Percentiles rank a stretch among this genome's conserved stretches.
These are phyloP conservation scores for Zapus hudsonius DNA, from an alignment of 2,113 vertebrate genomes.

Conservation along the genomic window DNA sequence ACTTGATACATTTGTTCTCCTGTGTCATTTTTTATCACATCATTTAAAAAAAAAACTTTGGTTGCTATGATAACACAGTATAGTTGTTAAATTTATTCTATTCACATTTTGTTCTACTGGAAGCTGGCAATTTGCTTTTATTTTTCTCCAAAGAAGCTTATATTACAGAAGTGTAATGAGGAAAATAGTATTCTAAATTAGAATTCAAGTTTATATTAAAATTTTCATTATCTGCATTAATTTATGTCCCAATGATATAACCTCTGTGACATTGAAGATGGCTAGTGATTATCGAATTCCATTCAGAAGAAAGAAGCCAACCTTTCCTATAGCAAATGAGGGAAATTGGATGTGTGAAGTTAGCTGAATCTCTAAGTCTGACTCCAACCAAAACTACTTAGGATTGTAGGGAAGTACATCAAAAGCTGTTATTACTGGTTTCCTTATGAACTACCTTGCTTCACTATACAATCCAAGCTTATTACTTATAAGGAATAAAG, in stretches of 20 bases:
- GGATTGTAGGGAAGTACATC: background rate
- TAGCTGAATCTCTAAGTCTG: background rate
- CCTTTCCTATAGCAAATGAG: background rate
- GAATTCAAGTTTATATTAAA: constrained; percentile 62
- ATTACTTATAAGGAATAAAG: constrained; percentile 11
- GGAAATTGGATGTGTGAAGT: background rate
- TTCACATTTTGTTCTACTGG: constrained; percentile 76
- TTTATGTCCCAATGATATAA: constrained; percentile 50
- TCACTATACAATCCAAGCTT: background rate
- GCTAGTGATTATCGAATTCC: constrained; percentile 39
- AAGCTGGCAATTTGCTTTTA: constrained; percentile 78
- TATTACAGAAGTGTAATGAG: constrained; percentile 61
- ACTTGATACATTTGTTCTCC: constrained; percentile 85
- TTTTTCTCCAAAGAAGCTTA: constrained; percentile 71
- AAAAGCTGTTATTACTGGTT: background rate
- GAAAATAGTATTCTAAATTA: constrained; percentile 61
- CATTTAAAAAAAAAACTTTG: constrained; percentile 53
- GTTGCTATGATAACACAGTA: constrained; percentile 81
- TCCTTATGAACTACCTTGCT: constrained; percentile 5
- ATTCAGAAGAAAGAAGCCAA: background rate
- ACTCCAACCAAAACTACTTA: background rate
- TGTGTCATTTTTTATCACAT: constrained; percentile 85
- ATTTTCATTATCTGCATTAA: constrained; percentile 59
- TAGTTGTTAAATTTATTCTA: constrained; percentile 83
- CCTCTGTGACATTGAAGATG: constrained; percentile 8